Evolutionary conservation across 2,113 vertebrate species (phyloP).

Genomic region (Meles meles): DNA sequence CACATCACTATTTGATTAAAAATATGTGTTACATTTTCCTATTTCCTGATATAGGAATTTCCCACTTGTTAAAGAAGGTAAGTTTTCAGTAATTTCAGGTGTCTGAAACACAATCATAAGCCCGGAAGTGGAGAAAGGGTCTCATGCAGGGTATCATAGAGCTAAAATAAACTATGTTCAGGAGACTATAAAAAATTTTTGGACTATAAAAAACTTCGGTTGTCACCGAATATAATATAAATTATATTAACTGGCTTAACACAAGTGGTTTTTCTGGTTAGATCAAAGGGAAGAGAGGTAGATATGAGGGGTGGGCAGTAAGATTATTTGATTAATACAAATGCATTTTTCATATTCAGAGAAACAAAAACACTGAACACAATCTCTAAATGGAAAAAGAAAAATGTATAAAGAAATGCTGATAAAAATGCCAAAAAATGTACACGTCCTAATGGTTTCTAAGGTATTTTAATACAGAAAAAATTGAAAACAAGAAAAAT

Average conservation of each 20-base stretch:
- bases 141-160: neutral
- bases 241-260: neutral
- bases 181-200: neutral
- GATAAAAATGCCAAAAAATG: neutral
- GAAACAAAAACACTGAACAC: neutral
- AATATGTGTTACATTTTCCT: neutral
- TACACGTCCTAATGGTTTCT: neutral
- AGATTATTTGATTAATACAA: neutral
- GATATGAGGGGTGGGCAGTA: neutral
- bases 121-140: neutral
- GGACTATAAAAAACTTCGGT: neutral
- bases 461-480: neutral
- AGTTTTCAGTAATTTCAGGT: neutral
- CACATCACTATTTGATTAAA: neutral
- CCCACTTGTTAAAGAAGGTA: neutral
- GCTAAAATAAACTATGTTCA: neutral
- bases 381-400: neutral
- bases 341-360: neutral
- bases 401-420: neutral
- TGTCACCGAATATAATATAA: no score
- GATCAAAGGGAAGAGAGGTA: neutral
- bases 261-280: neutral
- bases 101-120: neutral
- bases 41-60: neutral
- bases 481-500: neutral